A percentile compares a stretch with the other conserved stretches of the same genome.
These are phyloP conservation scores for Ancistrus triradiatus DNA, from an alignment of 2,113 vertebrate species.

Conservation along the genomic window DNA sequence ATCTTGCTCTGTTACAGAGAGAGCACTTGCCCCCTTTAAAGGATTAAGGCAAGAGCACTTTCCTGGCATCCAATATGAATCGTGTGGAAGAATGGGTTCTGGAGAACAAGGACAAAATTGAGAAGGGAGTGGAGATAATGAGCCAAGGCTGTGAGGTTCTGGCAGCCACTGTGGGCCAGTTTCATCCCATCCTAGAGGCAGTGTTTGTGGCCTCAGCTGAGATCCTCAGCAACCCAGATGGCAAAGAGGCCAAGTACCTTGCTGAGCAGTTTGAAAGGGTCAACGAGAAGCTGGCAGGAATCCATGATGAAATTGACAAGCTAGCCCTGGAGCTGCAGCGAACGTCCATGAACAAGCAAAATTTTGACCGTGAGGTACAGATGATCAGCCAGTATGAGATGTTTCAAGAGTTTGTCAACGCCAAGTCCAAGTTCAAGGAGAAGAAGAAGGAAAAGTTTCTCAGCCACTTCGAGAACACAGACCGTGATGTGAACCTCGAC, in stretches of 20 bases:
- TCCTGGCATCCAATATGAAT: conserved; percentile 59
- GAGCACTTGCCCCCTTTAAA: conserved; percentile 34
- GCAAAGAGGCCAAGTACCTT: conserved; percentile 68
- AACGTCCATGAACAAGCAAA: conserved; percentile 69
- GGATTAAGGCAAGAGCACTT: conserved; percentile 41
- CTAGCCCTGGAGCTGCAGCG: conserved; percentile 62
- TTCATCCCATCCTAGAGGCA: conserved; percentile 71
- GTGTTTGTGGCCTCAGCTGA: conserved; percentile 68
- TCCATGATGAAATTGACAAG: conserved; percentile 64
- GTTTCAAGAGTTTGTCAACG: conserved; percentile 71
- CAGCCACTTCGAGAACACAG: conserved; percentile 66
- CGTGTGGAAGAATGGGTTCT: conserved; percentile 70
- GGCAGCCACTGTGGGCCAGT: conserved; percentile 69
- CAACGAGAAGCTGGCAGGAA: conserved; percentile 65
- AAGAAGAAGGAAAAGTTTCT: conserved; percentile 74
- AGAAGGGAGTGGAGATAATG: conserved; percentile 74
- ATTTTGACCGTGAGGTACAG: conserved; percentile 68
- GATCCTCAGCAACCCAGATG: conserved; percentile 66
- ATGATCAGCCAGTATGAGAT: conserved; percentile 75
- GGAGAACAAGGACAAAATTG: conserved; percentile 70
- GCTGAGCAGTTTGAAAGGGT: conserved; percentile 64
- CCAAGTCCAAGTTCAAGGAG: conserved; percentile 66
- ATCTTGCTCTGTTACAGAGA: conserved; percentile 62
- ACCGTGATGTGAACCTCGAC: conserved; percentile 67
- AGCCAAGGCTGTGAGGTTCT: conserved; percentile 69